These are phyloP conservation scores for Laupala kohalensis DNA, from an alignment of 1,140 invertebrate genomes.

Conservation along the genomic window DNA sequence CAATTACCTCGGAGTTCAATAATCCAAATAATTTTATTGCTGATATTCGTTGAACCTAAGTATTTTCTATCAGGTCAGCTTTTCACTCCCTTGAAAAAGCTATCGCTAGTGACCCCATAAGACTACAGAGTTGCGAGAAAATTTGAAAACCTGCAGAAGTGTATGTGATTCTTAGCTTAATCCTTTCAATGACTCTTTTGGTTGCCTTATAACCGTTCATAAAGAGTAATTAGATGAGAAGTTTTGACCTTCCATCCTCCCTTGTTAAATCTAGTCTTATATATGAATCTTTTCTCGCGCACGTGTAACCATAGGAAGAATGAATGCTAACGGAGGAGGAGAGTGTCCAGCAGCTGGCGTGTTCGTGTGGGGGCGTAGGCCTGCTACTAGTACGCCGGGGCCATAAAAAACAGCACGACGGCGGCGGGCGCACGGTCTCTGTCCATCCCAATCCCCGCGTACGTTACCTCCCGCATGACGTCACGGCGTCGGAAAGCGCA, in stretches of 20 bases:
- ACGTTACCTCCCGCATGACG: background rate
- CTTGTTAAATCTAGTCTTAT: background rate
- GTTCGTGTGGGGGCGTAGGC: background rate
- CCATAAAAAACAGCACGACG: background rate
- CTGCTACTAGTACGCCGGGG: background rate
- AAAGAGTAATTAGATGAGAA: too few species aligned
- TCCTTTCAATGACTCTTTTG: too few species aligned
- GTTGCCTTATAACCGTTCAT: too few species aligned
- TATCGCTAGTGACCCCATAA: too few species aligned
- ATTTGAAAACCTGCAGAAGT: too few species aligned
- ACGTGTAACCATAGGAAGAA: background rate
- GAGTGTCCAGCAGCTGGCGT: background rate
- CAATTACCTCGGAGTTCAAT: too few species aligned
- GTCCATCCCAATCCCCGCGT: background rate
- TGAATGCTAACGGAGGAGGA: background rate
- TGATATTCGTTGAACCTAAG: too few species aligned
- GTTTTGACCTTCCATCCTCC: background rate
- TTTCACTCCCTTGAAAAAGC: too few species aligned
- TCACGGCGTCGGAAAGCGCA: background rate
- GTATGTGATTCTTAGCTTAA: too few species aligned
- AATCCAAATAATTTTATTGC: too few species aligned
- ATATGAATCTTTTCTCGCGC: background rate
- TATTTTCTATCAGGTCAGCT: too few species aligned
- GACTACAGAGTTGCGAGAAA: too few species aligned
- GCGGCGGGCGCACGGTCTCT: background rate